A percentile compares a stretch with the other conserved stretches of the same genome.
Conservation (phyloP, 2,888 invertebrate species). For the Himalopsyche anomala region DNA sequence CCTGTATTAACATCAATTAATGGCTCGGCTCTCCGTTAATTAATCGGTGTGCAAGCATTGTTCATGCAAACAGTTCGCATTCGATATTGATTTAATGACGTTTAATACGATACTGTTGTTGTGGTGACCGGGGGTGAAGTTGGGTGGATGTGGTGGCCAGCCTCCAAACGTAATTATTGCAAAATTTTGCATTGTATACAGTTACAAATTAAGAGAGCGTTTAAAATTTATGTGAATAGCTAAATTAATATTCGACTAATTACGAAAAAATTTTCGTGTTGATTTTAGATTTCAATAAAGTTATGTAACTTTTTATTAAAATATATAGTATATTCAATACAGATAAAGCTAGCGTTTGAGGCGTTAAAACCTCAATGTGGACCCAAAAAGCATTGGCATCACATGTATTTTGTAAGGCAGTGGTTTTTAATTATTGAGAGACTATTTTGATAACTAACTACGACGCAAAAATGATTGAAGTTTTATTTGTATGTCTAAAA, state of each 20-base stretch:
- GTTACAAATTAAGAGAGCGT: constrained; percentile 40
- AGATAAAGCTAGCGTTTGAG: too few species aligned
- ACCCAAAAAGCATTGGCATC: too few species aligned
- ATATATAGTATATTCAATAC: too few species aligned
- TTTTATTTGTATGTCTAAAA: too few species aligned
- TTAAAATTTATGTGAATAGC: constrained; percentile 35
- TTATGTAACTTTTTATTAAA: too few species aligned
- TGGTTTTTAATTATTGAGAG: too few species aligned
- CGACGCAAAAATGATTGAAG: too few species aligned
- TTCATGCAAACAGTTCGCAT: constrained; percentile 62
- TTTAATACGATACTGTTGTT: constrained; percentile 65
- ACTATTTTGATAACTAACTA: too few species aligned
- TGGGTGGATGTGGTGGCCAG: not conserved
- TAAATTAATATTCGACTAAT: constrained; percentile 5
- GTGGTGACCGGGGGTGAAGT: not conserved
- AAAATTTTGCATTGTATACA: constrained; percentile 26
- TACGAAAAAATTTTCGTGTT: not conserved
- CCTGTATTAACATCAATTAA: constrained; percentile 64
- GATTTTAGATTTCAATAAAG: not conserved
- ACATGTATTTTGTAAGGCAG: too few species aligned
- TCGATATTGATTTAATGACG: constrained; percentile 65
- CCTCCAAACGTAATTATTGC: constrained; percentile 1
- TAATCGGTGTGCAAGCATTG: constrained; percentile 65
- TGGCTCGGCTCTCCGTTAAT: constrained; percentile 63
- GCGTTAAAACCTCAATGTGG: too few species aligned